Evolutionary conservation across 35 echinoderm and acorn worm genomes (phyloP), one percentile per base, ranked within the genome.

Genomic region (Anneissia japonica): DNA sequence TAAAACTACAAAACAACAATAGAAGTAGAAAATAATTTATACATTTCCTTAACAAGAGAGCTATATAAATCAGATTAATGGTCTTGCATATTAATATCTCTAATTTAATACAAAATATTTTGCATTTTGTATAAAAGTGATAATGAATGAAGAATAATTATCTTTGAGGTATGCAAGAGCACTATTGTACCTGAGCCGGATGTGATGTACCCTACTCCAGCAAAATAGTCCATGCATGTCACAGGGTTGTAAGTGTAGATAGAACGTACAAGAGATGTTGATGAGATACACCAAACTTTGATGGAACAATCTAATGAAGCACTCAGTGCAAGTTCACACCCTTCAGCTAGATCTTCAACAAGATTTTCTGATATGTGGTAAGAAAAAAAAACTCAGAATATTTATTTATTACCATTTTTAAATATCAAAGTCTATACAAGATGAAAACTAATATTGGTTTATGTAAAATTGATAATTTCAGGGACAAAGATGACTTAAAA

Each of bases 231-330:
- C 76, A 94, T 79, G 32, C 86, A 91, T 41, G 72, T 79, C 6
- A 99, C 89, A 37, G 89, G 89, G 80, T 99, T 99, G 83, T 85
- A 99, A 28, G 92, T 93, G 38, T 94, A 99, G 73, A 99, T 91
- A 28, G 92, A 99, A 41, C 84, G 74, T 21, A 94, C 23, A 35
- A 85, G 75, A 39, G 84, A 32, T 0, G 81, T 83, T 0, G 79
- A 79, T 32, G 86, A 73, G 19, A 99, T 80, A 76, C 79, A 73
- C 96, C 96, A 99, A 12, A 99, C 13, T 79, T 85, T 91, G 17
- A 99, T 72, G 21, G 77, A 73, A 84, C 96, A 99, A 84, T 99
- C 96, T 40, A 82, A 83, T 9, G 92, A 99, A 73, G 77, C 46
- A 77, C 89, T 99, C 26, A 99, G 32, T 10, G 82, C 82, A 14